Base-by-base conservation (phyloP, 2,797 vertebrate species). In the Petrocephalus sullivani region DNA sequence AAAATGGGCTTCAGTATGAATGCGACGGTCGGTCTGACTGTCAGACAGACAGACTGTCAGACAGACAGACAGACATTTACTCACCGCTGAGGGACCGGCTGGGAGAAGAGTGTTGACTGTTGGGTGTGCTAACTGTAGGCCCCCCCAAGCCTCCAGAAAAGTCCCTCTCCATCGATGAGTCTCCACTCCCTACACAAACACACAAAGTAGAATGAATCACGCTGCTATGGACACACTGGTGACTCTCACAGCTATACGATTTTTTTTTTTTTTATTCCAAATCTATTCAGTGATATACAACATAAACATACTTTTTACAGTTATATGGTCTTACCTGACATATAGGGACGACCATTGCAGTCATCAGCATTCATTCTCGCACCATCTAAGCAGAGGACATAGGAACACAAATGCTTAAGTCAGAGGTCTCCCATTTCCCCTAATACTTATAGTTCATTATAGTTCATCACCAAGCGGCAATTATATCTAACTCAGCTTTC, bases 281-380 rank as follows among this genome's bases (percentile, higher is more conserved):
- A 78, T 46, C 82, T 33, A 23, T n/a, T 28, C 84, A 60, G 56
- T 10, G 46, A 64, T 14, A 85, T 49, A 67, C 57, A 53, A 33
- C 41, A 37, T n/a, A 88, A 33, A 56, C 16, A 4, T 81, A 88
- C 41, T 54, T 51, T 37, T 60, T 7, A 12, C 58, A 41, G 83
- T 19, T 33, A 9, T 33, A 46, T 86, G 64, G 83, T 86, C 84
- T 89, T 96, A 98, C 98, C 98, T 94, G 97, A 96, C 93, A 96
- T 93, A 93, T 96, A 97, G 91, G 97, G 96, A 90, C 95, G 95
- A 92, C 97, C 98, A 95, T 98, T 98, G 95, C 96, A 97, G 95
- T 98, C 97, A 92, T 98, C 97, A 95, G 96, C 95, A 94, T 98
- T 98, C 98, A 99, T 99, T 95, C 94, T 98, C 93, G 95, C 95